phyloP scores from a whole-genome alignment of 2,113 vertebrate species.

The Trematomus loennbergii region DNA sequence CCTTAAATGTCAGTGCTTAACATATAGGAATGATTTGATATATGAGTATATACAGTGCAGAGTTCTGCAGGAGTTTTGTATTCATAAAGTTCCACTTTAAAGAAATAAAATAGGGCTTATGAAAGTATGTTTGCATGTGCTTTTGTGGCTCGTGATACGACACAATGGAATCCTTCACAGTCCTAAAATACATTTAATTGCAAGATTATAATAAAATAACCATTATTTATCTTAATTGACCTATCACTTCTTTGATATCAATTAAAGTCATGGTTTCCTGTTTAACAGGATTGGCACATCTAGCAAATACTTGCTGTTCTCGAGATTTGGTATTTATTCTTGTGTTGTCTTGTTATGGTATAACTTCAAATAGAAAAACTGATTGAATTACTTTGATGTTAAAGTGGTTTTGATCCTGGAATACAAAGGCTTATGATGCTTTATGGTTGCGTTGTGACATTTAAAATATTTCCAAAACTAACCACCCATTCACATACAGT shows the following conservation, averaged over 20 bases:
- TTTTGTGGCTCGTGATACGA: conserved; percentile 70
- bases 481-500: conserved; percentile 73
- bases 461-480: conserved; percentile 66
- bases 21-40: conserved; percentile 78
- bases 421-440: conserved; percentile 60
- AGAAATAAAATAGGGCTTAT: conserved; percentile 86
- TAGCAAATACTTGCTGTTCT: conserved; percentile 67
- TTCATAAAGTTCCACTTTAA: conserved; percentile 86
- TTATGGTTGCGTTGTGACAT: conserved; percentile 59
- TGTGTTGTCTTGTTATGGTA: conserved; percentile 54
- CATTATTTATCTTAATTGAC: conserved; percentile 54
- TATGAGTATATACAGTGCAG: conserved; percentile 81
- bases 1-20: conserved; percentile 78
- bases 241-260: conserved; percentile 50
- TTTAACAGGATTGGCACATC: conserved; percentile 78
- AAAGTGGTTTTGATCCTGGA: conserved; percentile 69
- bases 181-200: conserved; percentile 62
- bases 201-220: conserved; percentile 62
- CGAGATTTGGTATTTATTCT: conserved; percentile 69
- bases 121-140: conserved; percentile 85
- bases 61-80: conserved; percentile 78
- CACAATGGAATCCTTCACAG: conserved; percentile 63
- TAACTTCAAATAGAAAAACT: conserved; percentile 61
- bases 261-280: conserved; percentile 58
- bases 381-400: conserved; percentile 53